Percentiles rank a stretch among this genome's conserved stretches.
These are phyloP conservation scores for Illadopsis cleaveri DNA, from an alignment of 2,113 vertebrate genomes.

Conservation along the genomic window DNA sequence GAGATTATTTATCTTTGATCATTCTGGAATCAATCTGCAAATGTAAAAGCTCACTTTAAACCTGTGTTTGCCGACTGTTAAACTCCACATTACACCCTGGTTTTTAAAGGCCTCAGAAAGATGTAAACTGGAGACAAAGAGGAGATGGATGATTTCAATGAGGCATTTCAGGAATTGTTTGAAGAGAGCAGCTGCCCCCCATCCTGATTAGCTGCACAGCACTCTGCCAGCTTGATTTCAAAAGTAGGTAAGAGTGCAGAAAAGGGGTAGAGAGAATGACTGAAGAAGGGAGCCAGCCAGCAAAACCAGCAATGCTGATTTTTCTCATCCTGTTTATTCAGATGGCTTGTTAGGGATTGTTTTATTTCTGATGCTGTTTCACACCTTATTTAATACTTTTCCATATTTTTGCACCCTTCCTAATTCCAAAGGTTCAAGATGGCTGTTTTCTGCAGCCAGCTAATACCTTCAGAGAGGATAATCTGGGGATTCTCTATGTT, in stretches of 20 bases:
- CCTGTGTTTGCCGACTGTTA: slow-evolving; percentile 48
- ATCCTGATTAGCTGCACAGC: slow-evolving; percentile 17
- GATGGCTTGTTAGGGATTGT: background rate
- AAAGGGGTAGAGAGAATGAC: background rate
- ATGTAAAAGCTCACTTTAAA: slow-evolving; percentile 43
- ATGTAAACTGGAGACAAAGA: background rate
- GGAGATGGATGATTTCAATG: background rate
- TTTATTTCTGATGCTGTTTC: background rate
- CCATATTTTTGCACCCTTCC: background rate
- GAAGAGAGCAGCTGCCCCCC: slow-evolving; percentile 40
- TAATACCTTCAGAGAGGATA: slow-evolving; percentile 17
- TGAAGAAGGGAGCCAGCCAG: background rate
- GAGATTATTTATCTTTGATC: slow-evolving; percentile 63
- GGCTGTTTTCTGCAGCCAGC: background rate
- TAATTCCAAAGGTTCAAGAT: slow-evolving; percentile 18
- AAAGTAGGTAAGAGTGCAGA: background rate
- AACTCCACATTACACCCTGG: background rate
- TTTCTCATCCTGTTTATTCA: background rate
- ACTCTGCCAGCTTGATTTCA: slow-evolving; percentile 2
- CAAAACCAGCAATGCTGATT: background rate
- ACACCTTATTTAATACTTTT: background rate
- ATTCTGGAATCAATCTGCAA: slow-evolving; percentile 48
- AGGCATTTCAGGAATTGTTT: slow-evolving; percentile 22
- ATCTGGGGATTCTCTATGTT: slow-evolving; percentile 43
- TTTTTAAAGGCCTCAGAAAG: slow-evolving; percentile 36